These are phyloP conservation scores for Notospermus geniculatus DNA, from an alignment of 1,140 invertebrate genomes.

Conservation along the genomic window DNA sequence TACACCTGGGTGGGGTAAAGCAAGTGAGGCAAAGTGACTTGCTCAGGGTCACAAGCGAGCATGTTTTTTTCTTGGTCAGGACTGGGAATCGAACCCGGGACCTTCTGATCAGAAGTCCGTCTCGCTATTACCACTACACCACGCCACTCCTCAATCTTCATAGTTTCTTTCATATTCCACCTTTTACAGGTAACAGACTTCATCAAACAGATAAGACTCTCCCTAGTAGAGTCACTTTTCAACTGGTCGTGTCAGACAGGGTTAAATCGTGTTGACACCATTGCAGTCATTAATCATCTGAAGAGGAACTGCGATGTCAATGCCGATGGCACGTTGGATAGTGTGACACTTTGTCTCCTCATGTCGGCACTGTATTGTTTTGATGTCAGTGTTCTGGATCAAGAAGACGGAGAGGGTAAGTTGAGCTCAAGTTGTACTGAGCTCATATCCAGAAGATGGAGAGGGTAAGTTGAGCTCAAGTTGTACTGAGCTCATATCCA, in stretches of 20 bases:
- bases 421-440: no score
- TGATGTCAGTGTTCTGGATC: slow-evolving; percentile 72
- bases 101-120: no score
- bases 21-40: no score
- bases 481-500: no score
- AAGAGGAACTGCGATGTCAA: slow-evolving; percentile 40
- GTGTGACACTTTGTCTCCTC: slow-evolving; percentile 72
- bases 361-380: slow-evolving; percentile 82
- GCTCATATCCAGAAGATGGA: slow-evolving; percentile 62
- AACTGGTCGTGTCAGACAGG: slow-evolving; percentile 82
- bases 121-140: no score
- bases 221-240: slow-evolving; percentile 82
- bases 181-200: slow-evolving; percentile 69
- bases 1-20: no score
- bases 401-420: slow-evolving; percentile 58
- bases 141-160: no score
- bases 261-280: slow-evolving; percentile 62
- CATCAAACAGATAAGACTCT: slow-evolving; percentile 74
- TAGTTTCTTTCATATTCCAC: neutral
- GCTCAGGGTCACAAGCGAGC: no score
- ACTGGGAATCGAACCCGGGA: no score
- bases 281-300: slow-evolving; percentile 57
- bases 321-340: slow-evolving; percentile 64
- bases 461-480: no score
- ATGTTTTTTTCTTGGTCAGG: no score